A percentile compares a stretch with the other conserved stretches of the same genome.
Evolutionary conservation across 2,888 invertebrate genomes (phyloP).

Genomic region (Drosophila anomalipes): DNA sequence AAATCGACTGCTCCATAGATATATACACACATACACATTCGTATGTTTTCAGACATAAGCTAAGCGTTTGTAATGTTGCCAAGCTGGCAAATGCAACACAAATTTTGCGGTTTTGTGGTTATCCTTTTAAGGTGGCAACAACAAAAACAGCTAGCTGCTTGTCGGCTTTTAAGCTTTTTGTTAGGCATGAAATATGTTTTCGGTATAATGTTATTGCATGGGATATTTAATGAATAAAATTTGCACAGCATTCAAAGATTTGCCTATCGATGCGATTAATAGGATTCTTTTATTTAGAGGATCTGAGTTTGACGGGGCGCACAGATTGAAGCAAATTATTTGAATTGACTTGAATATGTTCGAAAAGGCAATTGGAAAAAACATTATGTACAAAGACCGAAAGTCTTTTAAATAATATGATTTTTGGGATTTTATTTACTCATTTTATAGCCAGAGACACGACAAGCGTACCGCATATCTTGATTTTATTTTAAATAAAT

Average conservation of each 20-base stretch:
- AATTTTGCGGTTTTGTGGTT: slow-evolving; percentile 72
- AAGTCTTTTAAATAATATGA: neutral
- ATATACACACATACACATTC: slow-evolving; percentile 2
- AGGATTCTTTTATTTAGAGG: slow-evolving; percentile 20
- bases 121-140: slow-evolving; percentile 59
- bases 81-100: slow-evolving; percentile 69
- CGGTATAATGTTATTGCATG: slow-evolving; percentile 36
- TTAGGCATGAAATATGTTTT: slow-evolving; percentile 66
- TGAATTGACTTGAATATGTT: slow-evolving; percentile 1
- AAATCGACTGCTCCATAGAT: slow-evolving; percentile 45
- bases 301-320: neutral
- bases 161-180: slow-evolving; percentile 54
- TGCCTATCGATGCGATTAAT: slow-evolving; percentile 36
- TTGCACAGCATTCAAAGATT: slow-evolving; percentile 19
- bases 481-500: neutral
- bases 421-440: neutral
- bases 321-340: neutral
- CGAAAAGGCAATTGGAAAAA: neutral
- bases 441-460: neutral
- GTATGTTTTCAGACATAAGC: slow-evolving; percentile 24
- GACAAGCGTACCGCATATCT: neutral
- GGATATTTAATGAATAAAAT: slow-evolving; percentile 56
- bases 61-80: slow-evolving; percentile 56
- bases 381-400: neutral
- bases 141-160: slow-evolving; percentile 25